These are phyloP conservation scores for Lamellibrachia columna DNA, from an alignment of 2,888 invertebrate genomes.

Conservation along the genomic window DNA sequence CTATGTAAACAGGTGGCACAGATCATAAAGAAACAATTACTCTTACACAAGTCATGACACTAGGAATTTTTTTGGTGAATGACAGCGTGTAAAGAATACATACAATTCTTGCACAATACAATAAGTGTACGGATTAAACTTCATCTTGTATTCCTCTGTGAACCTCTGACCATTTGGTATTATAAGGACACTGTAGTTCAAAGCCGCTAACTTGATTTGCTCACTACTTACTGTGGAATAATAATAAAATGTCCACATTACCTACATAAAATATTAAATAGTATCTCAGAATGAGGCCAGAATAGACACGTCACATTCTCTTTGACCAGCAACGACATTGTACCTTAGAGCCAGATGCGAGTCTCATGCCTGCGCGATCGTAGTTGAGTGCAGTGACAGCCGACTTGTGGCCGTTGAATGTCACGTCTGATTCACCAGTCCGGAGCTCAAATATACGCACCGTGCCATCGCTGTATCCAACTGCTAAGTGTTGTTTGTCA, in stretches of 20 bases:
- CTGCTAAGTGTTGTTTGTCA: conserved; percentile 79
- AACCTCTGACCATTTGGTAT: conserved; percentile 17
- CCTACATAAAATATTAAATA: background rate
- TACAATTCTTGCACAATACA: background rate
- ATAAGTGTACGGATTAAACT: background rate
- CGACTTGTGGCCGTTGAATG: conserved; percentile 84
- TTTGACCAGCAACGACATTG: background rate
- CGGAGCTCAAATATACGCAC: conserved; percentile 84
- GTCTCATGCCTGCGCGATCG: conserved; percentile 80
- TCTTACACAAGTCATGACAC: no score
- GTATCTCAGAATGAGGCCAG: background rate
- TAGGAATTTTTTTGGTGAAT: background rate
- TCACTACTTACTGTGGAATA: background rate
- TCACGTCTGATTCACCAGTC: conserved; percentile 73
- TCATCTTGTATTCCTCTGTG: background rate
- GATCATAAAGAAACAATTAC: no score
- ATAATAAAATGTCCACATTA: background rate
- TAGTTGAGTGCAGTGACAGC: conserved; percentile 85
- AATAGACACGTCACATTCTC: background rate
- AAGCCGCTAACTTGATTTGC: background rate
- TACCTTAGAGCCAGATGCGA: conserved; percentile 88
- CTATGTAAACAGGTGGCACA: no score
- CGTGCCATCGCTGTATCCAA: conserved; percentile 90
- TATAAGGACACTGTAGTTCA: background rate
- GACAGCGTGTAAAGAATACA: background rate